Percentiles rank a stretch among this genome's conserved stretches.
These are phyloP conservation scores for Dermatemys mawii DNA, from an alignment of 2,113 vertebrate species.

Conservation along the genomic window DNA sequence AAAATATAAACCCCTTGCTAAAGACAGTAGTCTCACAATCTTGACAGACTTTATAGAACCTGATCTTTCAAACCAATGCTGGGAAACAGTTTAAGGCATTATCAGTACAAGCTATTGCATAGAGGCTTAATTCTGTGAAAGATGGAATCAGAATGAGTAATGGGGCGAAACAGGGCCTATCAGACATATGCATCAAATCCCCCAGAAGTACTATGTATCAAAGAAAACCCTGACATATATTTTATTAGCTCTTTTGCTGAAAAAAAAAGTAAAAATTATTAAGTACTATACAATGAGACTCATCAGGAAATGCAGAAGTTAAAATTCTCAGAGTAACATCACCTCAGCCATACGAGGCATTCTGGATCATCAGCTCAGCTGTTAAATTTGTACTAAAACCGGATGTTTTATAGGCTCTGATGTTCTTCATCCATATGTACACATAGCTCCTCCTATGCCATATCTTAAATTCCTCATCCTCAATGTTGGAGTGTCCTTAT, in stretches of 20 bases:
- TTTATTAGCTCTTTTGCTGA: neutral
- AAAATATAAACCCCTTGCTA: neutral
- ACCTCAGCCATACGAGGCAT: neutral
- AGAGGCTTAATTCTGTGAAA: neutral
- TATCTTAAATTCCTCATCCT: neutral
- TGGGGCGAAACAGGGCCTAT: neutral
- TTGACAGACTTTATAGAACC: neutral
- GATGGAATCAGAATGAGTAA: neutral
- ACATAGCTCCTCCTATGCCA: neutral
- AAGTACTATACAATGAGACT: neutral
- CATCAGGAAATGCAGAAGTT: neutral
- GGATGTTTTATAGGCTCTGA: neutral
- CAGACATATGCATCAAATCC: neutral
- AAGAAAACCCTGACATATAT: neutral
- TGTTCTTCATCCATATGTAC: neutral
- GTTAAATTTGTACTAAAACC: neutral
- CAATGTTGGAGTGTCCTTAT: neutral
- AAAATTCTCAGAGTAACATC: neutral
- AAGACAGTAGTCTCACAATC: neutral
- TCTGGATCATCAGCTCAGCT: neutral
- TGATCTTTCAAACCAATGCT: neutral
- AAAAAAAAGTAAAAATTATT: rapidly evolving
- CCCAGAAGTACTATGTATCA: neutral
- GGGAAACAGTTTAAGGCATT: neutral
- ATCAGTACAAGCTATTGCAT: neutral